phyloP scores from a whole-genome alignment of 2,888 invertebrate species.

The Drosophila pseudotalamancana region DNA sequence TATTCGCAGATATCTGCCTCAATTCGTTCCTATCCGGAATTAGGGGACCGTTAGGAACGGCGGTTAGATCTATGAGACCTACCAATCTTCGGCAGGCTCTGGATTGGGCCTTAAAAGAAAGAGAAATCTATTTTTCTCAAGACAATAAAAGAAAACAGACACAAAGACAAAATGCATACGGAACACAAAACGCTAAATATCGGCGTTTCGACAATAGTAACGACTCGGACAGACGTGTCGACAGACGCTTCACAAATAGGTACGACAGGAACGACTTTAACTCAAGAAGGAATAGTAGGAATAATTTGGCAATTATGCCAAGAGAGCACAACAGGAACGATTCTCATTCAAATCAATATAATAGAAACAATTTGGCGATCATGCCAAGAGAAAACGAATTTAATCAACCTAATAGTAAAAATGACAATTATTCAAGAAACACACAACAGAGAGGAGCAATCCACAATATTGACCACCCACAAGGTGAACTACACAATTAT shows the following conservation, averaged over 20 bases:
- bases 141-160: neutral
- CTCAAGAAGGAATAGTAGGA: neutral
- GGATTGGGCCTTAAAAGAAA: neutral
- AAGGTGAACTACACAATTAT: neutral
- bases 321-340: neutral
- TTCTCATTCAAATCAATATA: too few relatives aligned
- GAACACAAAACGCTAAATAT: neutral
- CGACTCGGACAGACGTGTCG: neutral
- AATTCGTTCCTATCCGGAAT: neutral
- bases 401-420: too few relatives aligned
- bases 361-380: too few relatives aligned
- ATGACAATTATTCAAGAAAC: neutral
- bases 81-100: neutral
- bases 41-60: neutral
- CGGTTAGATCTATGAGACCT: neutral
- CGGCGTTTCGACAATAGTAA: neutral
- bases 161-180: too few relatives aligned
- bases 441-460: neutral
- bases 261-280: neutral
- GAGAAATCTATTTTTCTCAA: neutral
- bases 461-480: too few relatives aligned
- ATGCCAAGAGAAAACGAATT: neutral
- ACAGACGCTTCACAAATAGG: neutral
- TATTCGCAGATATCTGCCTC: neutral
- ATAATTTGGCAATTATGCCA: neutral